These are phyloP conservation scores for Brienomyrus longianalis DNA, from an alignment of 2,113 vertebrate species.

Conservation along the genomic window DNA sequence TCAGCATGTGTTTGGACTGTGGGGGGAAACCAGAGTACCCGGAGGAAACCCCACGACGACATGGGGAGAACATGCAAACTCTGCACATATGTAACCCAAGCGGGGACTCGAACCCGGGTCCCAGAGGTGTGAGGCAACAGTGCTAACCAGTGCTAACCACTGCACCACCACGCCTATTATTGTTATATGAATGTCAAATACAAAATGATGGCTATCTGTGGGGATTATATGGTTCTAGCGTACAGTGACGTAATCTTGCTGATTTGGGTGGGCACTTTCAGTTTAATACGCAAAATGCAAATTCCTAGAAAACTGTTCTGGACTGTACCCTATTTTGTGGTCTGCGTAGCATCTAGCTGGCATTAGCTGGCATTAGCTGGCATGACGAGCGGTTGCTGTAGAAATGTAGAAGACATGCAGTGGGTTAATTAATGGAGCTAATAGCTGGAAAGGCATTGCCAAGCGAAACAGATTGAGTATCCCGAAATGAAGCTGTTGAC, in stretches of 20 bases:
- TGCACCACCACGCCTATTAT: too few relatives aligned
- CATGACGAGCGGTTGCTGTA: background rate
- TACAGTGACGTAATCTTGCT: background rate
- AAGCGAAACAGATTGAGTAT: background rate
- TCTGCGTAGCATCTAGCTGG: background rate
- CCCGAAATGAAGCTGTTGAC: background rate
- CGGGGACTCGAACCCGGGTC: too few relatives aligned
- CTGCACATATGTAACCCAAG: too few relatives aligned
- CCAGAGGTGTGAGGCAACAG: too few relatives aligned
- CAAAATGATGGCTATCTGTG: background rate
- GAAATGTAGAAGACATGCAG: background rate
- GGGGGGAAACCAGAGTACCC: too few relatives aligned
- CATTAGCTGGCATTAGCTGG: background rate
- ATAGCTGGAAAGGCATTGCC: background rate
- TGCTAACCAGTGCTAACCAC: too few relatives aligned
- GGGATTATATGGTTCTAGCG: background rate
- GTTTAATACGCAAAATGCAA: background rate
- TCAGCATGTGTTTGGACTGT: too few relatives aligned
- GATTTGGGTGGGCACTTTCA: background rate
- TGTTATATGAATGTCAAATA: background rate
- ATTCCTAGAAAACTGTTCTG: background rate
- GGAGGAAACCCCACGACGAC: too few relatives aligned
- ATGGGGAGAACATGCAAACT: too few relatives aligned
- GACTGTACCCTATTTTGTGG: background rate
- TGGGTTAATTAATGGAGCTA: background rate